phyloP scores from a whole-genome alignment of 2,797 vertebrate genomes.

The Bothrops alternatus region DNA sequence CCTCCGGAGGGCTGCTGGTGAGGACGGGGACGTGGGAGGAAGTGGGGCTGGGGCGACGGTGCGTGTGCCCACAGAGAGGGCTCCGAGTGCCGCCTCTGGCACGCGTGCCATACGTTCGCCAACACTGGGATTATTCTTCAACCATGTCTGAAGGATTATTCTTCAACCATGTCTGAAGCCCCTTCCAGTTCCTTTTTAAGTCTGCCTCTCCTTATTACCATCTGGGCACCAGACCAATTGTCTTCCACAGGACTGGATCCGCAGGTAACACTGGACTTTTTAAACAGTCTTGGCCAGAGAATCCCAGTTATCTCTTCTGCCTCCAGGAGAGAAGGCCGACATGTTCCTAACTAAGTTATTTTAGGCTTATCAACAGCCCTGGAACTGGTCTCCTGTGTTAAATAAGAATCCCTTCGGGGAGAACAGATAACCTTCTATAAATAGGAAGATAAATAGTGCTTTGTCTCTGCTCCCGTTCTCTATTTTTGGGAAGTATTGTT shows the following conservation, averaged over 20 bases:
- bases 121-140: no score
- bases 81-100: no score
- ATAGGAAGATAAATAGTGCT: neutral
- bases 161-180: no score
- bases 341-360: neutral
- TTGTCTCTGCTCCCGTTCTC: neutral
- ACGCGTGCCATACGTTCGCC: no score
- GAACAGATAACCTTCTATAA: neutral
- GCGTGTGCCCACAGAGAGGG: no score
- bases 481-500: neutral
- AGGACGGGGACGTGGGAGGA: no score
- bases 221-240: neutral
- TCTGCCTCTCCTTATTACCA: neutral
- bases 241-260: neutral
- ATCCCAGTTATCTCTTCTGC: no score
- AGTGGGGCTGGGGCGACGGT: no score
- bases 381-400: neutral
- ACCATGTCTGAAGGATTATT: no score
- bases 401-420: neutral
- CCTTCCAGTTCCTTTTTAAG: neutral
- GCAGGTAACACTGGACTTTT: neutral
- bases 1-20: no score
- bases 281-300: no score
- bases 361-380: neutral
- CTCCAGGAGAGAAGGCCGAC: neutral